Evolutionary conservation across 2,888 invertebrate genomes (phyloP), one percentile per base, ranked within the genome.

Genomic region (Neoitamus cyanurus): DNA sequence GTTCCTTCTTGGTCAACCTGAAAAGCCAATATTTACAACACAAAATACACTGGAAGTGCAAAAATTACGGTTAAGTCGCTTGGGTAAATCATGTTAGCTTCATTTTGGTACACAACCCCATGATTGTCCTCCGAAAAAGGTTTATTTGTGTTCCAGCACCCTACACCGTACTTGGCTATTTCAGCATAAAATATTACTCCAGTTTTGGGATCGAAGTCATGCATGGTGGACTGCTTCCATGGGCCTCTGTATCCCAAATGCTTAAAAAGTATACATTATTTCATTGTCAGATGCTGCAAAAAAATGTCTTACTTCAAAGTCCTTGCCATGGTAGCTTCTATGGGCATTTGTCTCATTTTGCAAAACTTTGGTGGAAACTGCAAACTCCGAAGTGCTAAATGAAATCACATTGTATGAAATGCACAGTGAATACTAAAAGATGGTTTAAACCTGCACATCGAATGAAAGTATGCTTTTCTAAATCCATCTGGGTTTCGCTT

Each of bases 391-490:
- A 7, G 92, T 93, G 87, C 96, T 94, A 30, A 68, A 42, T 46
- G 30, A 13, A 78, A 46, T n/a, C 37, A 48, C 36, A n/a, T 37
- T 80, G 13, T 80, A 25, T 28, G 37, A 15, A 83, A 42, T 36
- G 0, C n/a, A 42, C 3, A 13, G 42, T 20, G 20, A 42, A 37
- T 11, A 6, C 5, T 7, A 37, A 2, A 2, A 37, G 7, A 1
- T 2, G 37, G 13, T 2, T 37, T 9, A 37, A 83, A 87, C 88
- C 88, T 91, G 70, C 95, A 93, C 93, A 97, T 93, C 0, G 96
- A 93, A 89, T 97, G 96, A 92, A 96, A 97, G 91, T 94, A 96
- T 0, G 95, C 93, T 0, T 92, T 92, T 80, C 94, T 93, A 88
- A 92, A 93, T 13, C 94, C 93, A 87, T 94, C 92, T 0, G 88